Conservation (phyloP, 37 sponge, comb jelly and placozoan genomes). For the Eunapius fragilis region DNA sequence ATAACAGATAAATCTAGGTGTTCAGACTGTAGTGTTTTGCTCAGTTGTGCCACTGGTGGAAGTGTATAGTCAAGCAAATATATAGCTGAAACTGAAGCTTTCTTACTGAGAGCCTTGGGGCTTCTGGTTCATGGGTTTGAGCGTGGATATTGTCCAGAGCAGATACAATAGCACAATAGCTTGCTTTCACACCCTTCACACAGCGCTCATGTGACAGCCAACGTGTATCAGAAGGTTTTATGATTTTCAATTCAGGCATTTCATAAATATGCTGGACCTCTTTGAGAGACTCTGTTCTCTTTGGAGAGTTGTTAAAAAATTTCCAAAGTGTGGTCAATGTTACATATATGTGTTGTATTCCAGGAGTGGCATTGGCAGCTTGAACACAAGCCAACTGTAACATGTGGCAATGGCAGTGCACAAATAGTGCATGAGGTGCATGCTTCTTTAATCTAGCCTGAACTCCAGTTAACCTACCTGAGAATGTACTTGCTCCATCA, state of each 20-base stretch:
- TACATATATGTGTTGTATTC: constrained; percentile 51
- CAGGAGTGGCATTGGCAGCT: constrained; percentile 63
- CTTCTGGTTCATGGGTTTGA: constrained; percentile 70
- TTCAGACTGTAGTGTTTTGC: constrained; percentile 67
- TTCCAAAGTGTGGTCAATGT: constrained; percentile 61
- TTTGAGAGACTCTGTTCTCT: constrained; percentile 52
- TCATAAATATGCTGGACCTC: constrained; percentile 48
- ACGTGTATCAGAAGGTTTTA: constrained; percentile 64
- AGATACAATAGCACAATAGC: constrained; percentile 49
- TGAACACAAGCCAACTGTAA: constrained; percentile 73
- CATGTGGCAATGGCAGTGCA: constrained; percentile 57
- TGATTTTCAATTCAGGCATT: constrained; percentile 65
- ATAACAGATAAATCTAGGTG: constrained; percentile 66
- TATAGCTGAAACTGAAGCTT: constrained; percentile 58
- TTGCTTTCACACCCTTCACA: constrained; percentile 69
- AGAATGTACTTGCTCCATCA: constrained; percentile 73
- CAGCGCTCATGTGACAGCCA: constrained; percentile 76
- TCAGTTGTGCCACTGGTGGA: constrained; percentile 66
- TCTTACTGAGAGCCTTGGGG: constrained; percentile 55
- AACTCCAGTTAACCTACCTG: constrained; percentile 57
- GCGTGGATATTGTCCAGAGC: constrained; percentile 52
- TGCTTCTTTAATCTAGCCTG: constrained; percentile 34
- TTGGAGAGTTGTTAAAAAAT: constrained; percentile 51
- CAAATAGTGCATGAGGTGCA: constrained; percentile 64
- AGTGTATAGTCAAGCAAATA: constrained; percentile 56